Evolutionary conservation across 2,888 invertebrate species (phyloP), one percentile per base, ranked within the genome.

Genomic region (Ryuthela nishihirai): DNA sequence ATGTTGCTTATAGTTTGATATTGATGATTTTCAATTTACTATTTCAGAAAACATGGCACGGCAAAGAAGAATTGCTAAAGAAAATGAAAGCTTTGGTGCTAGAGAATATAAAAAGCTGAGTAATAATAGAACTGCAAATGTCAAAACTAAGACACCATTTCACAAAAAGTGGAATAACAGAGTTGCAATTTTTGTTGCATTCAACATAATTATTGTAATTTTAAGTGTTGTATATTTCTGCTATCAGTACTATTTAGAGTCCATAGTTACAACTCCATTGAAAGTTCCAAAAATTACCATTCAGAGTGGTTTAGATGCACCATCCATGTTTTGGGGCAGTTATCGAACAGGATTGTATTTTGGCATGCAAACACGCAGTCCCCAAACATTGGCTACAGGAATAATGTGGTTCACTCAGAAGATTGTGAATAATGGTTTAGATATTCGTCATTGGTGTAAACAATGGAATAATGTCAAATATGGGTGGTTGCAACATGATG

Each of bases 401-500:
- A 77, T 97, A 20, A 95, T 98, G 94, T 98, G 97, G 98, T 92
- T 97, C 72, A 84, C 87, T 64, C 87, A 79, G 66, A 60, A 62
- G 64, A 67, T 64, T 54, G 68, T 62, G 10, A 53, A 60, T 39
- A 53, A 65, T 35, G 41, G 38, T n/a, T 39, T 68, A n/a, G 46
- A 63, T 36, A 49, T 67, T 23, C 65, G 92, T 64, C 94, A 97
- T 73, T 91, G 90, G 88, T 97, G 95, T 72, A 88, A 92, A 54
- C 90, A 92, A 73, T 82, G 83, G 24, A 94, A 95, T 71, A 82
- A 83, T 67, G 74, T 94, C 36, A 80, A 84, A 4, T 85, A 92
- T 71, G 88, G 90, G 0, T 99, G 99, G 99, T 74, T 84, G 4
- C 83, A 88, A 64, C 98, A 99, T 71, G 97, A 99, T 72, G 97